phyloP scores from a whole-genome alignment of 2,113 vertebrate species.

The Pedionomus torquatus region DNA sequence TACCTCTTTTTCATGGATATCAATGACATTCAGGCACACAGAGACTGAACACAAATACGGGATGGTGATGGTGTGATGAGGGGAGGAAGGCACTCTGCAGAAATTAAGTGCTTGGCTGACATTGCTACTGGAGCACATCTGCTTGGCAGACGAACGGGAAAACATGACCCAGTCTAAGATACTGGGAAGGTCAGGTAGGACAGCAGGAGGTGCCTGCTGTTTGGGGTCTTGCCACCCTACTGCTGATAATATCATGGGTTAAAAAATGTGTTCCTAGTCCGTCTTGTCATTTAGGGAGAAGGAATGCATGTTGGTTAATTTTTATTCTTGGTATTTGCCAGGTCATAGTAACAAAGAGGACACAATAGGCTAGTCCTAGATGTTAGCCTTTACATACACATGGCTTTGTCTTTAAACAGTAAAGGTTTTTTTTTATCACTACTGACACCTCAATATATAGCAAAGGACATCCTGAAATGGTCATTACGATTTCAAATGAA shows the following conservation, averaged over 20 bases:
- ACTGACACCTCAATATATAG: slow-evolving; percentile 65
- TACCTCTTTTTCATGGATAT: neutral
- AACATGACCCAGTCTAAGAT: neutral
- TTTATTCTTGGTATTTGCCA: neutral
- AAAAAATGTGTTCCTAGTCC: neutral
- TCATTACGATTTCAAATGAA: slow-evolving; percentile 32
- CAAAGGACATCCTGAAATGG: slow-evolving; percentile 64
- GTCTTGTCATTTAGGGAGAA: neutral
- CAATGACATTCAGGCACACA: neutral
- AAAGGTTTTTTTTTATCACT: slow-evolving; percentile 37
- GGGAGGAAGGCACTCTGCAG: neutral
- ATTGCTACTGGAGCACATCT: slow-evolving; percentile 28
- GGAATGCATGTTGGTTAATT: neutral
- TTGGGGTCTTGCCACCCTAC: neutral
- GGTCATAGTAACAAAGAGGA: neutral
- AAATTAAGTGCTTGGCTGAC: slow-evolving; percentile 36
- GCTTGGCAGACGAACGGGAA: neutral
- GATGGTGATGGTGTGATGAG: neutral
- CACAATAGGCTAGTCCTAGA: neutral
- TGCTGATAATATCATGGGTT: neutral
- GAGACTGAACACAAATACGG: neutral
- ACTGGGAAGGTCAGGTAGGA: neutral
- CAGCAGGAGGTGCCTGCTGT: neutral
- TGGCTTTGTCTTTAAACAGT: slow-evolving; percentile 20
- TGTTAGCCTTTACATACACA: slow-evolving; percentile 1